phyloP scores from a whole-genome alignment of 2,113 vertebrate genomes.

The Trematomus loennbergii region DNA sequence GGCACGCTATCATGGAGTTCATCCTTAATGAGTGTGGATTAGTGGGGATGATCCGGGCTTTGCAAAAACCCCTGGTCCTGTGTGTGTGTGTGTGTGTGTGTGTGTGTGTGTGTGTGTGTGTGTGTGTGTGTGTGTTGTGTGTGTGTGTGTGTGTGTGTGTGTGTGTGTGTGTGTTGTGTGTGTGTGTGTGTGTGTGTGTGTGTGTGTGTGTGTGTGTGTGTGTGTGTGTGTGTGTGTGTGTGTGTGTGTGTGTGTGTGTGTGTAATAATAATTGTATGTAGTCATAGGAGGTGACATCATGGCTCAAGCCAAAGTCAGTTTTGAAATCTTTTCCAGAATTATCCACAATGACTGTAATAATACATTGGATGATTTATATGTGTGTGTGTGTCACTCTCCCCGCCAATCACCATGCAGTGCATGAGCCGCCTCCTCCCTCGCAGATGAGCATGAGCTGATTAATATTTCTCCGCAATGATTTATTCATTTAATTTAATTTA shows the following conservation, averaged over 20 bases:
- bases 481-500: constrained; percentile 70
- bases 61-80: too few species aligned
- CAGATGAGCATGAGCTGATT: constrained; percentile 71
- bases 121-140: constrained; percentile 13
- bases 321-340: constrained; percentile 74
- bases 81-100: constrained; percentile 23
- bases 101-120: constrained; percentile 7
- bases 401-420: constrained; percentile 25
- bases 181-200: constrained; percentile 23
- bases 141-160: background rate
- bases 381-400: constrained; percentile 11
- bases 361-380: constrained; percentile 43
- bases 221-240: constrained; percentile 1
- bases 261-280: too few species aligned
- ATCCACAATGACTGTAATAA: constrained; percentile 36
- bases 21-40: constrained; percentile 88
- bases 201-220: constrained; percentile 18
- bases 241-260: background rate
- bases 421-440: constrained; percentile 28
- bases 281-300: constrained; percentile 40
- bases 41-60: constrained; percentile 86
- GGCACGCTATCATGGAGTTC: constrained; percentile 83
- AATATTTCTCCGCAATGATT: constrained; percentile 67
- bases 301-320: constrained; percentile 62
- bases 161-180: constrained; percentile 23